Base-by-base conservation (phyloP, 2,113 vertebrate species). In the Sciurus niger region DNA sequence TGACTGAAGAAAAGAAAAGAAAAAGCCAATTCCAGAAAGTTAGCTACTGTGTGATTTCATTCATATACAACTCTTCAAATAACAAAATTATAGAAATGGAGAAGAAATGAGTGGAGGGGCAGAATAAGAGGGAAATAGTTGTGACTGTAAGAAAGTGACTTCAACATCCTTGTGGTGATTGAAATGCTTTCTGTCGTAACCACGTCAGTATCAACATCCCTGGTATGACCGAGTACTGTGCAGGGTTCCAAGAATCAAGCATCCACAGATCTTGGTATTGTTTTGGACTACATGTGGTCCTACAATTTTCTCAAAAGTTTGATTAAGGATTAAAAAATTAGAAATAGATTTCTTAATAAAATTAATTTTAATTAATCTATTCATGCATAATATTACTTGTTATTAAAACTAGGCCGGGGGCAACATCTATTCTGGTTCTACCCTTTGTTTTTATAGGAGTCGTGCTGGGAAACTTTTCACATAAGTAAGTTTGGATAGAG, bases 381-480 rank as follows among this genome's bases (percentile, higher is more conserved):
- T 37, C 32, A 24, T 46, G 32, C 12, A 12, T 25, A 11, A 17
- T 16, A 11, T 46, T 88, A 24, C 11, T 77, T 90, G 90, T 22
- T 83, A 77, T 32, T 83, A 93, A 60, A 84, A 55, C 51, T 82
- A 63, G 67, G 43, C 9, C 32, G 3, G 30, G 40, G 32, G 32
- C 8, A 7, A 53, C 22, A 28, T 34, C 43, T 65, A 48, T 46
- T 76, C 48, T 68, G 53, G n/a, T 84, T 16, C n/a, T 67, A 13
- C 24, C 83, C 34, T 65, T 63, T n/a, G 40, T 86, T 94, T 95
- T 91, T 85, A 60, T 83, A 30, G 74, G 95, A 93, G 68, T 22
- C 11, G 46, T 46, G 48, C 93, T 98, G 96, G 89, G 94, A 95
- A 95, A 94, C 78, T 87, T 94, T 78, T 93, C 86, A 95, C 83